Evolutionary conservation across 2,888 invertebrate species (phyloP), one percentile per base, ranked within the genome.

Genomic region (Ethmia dodecea): DNA sequence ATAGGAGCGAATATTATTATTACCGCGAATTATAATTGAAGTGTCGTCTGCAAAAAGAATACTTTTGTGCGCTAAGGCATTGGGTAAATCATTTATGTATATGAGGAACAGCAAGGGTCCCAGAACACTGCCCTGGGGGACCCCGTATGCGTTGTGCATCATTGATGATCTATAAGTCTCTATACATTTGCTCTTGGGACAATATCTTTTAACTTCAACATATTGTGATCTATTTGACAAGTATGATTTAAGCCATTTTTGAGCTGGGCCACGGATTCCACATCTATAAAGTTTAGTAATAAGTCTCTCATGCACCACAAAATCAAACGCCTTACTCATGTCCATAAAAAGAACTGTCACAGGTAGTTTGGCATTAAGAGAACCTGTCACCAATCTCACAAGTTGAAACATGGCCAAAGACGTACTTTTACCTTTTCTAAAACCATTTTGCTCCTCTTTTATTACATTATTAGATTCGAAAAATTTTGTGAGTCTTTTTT

Each of bases 301-400:
- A 2, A 28, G 15, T 10, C 14, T 15, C 9, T 29, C 14, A 18
- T 34, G 34, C 8, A 18, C 11, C 9, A 27, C 33, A 13, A 27
- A 33, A 12, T 33, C 27, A 13, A 33, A 33, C 9, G 29, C 34
- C 12, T 34, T 34, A 8, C 11, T 34, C 34, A 34, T 29, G 16
- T 34, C 34, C 28, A 34, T 28, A n/a, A 24, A 34, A 12, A 34
- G 29, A 5, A 12, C 24, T 5, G 28, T 13, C 3, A 29, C 25
- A 8, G 31, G 20, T 5, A 2, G 3, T 8, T 22, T 31, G 1
- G 18, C 4, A 31, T 31, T 9, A 13, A 31, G 3, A n/a, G n/a
- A n/a, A 14, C 2, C 10, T 2, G 14, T 28, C 9, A 28, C n/a
- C n/a, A 3, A 3, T 13, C n/a, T 31, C 3, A 31, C 13, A 9